Evolutionary conservation across 2,113 vertebrate species (phyloP).

Genomic region (Pithys albifrons): DNA sequence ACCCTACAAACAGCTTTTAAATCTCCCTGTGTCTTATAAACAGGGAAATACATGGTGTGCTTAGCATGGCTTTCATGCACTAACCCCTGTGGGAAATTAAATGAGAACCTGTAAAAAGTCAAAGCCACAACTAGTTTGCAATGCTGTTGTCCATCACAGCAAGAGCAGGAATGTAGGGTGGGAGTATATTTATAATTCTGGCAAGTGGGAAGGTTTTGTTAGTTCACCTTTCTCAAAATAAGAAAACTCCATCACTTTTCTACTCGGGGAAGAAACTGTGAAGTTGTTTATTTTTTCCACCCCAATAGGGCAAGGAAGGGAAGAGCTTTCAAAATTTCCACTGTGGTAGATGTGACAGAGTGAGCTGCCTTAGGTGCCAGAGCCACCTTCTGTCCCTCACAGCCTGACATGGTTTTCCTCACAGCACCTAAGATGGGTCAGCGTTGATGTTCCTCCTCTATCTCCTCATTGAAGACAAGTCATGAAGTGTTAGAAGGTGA

Average conservation of each 20-base stretch:
- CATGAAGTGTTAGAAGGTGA: background rate
- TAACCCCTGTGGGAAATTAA: background rate
- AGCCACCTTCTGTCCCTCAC: background rate
- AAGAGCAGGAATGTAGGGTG: background rate
- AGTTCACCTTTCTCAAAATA: slow-evolving; percentile 17
- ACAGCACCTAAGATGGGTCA: background rate
- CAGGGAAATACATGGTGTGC: background rate
- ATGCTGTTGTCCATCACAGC: background rate
- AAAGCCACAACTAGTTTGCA: background rate
- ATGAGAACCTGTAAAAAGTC: background rate
- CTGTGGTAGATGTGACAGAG: background rate
- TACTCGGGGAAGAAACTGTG: background rate
- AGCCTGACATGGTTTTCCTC: background rate
- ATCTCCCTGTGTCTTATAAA: background rate
- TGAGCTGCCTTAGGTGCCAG: background rate
- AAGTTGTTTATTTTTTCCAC: slow-evolving; percentile 3
- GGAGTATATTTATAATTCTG: background rate
- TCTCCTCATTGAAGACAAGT: background rate
- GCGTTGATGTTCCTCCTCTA: background rate
- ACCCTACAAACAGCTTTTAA: background rate
- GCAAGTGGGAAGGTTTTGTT: background rate
- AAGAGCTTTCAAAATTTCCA: background rate
- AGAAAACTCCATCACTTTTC: background rate
- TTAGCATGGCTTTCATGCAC: background rate
- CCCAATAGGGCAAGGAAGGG: background rate